phyloP scores from a whole-genome alignment of 2,888 invertebrate genomes.

The Bursaphelenchus okinawaensis region DNA sequence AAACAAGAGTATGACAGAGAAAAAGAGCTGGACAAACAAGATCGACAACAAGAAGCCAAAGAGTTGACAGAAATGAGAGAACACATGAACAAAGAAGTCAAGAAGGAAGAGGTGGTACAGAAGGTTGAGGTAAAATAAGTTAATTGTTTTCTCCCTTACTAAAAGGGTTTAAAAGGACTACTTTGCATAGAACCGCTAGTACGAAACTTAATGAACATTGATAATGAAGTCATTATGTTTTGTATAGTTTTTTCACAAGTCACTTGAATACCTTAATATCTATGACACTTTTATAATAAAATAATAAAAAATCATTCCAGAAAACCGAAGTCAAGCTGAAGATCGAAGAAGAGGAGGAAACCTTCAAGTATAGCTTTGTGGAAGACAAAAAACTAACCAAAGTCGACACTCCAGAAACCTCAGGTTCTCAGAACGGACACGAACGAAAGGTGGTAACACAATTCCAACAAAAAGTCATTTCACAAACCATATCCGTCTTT shows the following conservation, averaged over 20 bases:
- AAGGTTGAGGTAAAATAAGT: slow-evolving; percentile 3
- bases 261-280: too few relatives aligned
- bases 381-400: background rate
- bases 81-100: slow-evolving; percentile 55
- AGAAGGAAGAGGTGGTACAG: slow-evolving; percentile 35
- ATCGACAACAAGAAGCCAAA: slow-evolving; percentile 77
- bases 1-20: slow-evolving; percentile 86
- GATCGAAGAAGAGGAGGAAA: background rate
- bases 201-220: too few relatives aligned
- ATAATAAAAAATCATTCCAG: too few relatives aligned
- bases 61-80: slow-evolving; percentile 75
- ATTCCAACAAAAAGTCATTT: slow-evolving; percentile 21
- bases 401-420: slow-evolving; percentile 11
- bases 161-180: too few relatives aligned
- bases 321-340: background rate
- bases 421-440: background rate
- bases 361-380: slow-evolving; percentile 2
- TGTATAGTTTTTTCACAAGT: too few relatives aligned
- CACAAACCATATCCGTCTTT: slow-evolving; percentile 42
- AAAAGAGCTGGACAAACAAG: slow-evolving; percentile 82
- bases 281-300: too few relatives aligned
- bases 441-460: slow-evolving; percentile 17
- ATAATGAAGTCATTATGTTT: too few relatives aligned
- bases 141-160: too few relatives aligned
- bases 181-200: too few relatives aligned